Base-by-base conservation (phyloP, 2,797 vertebrate species). In the Dermochelys coriacea region DNA sequence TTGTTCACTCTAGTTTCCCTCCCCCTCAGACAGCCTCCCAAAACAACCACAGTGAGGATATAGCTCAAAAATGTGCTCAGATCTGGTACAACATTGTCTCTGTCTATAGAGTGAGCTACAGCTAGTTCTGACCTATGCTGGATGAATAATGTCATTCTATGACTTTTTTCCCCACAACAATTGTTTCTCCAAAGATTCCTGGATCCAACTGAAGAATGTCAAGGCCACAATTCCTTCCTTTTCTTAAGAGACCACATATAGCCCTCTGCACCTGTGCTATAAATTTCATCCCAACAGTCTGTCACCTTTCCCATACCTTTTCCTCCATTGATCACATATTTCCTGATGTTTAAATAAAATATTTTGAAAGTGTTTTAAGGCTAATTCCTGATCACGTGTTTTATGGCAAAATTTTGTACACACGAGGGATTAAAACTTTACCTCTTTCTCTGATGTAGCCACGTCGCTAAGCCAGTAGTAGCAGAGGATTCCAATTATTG, bases 391-490 rank as follows among this genome's bases (percentile, higher is more conserved):
- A 93, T 8, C 15, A 59, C 80, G 51, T 23, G 51, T 5, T 85
- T 2, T 27, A 81, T 87, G 6, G 45, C 80, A 87, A 81, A 92
- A 59, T 84, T n/a, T 3, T 31, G 25, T 25, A 80, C 0, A 50
- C 80, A 57, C 29, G 25, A 2, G 68, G 5, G 0, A 29, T 49
- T 41, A 54, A n/a, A 93, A 34, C 29, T 91, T 96, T 94, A 98
- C 98, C 98, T 97, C 80, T 2, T 92, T 92, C 1, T 92, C 80
- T 18, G 98, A 96, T 4, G 59, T 1, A 59, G 98, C 95, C 93
- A 99, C 98, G 2, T 93, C 31, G 3, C 98, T 94, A 96, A 99
- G 98, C 99, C 99, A 99, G 93, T 99, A 99, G 97, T 99, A 99
- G 97, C 99, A 99, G 82, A 99, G 97, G 95, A 99, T 98, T 37